A percentile compares a stretch with the other conserved stretches of the same genome.
phyloP scores from a whole-genome alignment of 2,113 vertebrate species.

The Psettodes erumei region DNA sequence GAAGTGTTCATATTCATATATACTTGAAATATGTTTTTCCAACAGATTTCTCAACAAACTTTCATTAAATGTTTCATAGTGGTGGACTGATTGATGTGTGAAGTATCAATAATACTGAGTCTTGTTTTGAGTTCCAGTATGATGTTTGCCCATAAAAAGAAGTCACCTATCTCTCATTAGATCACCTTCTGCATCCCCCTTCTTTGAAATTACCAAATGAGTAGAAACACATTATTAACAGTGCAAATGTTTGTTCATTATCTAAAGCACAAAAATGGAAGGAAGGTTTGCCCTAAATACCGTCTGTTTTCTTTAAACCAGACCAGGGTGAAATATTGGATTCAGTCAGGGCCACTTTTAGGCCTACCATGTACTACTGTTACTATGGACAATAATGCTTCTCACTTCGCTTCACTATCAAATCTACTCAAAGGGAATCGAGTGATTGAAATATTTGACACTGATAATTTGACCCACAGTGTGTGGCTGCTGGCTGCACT shows the following conservation, averaged over 20 bases:
- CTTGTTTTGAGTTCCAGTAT: too few relatives aligned
- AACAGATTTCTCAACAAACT: background rate
- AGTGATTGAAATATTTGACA: background rate
- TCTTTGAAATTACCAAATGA: too few relatives aligned
- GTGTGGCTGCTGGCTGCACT: background rate
- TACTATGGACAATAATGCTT: background rate
- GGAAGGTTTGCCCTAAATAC: too few relatives aligned
- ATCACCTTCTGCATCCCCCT: too few relatives aligned
- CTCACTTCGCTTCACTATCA: background rate
- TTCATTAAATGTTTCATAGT: background rate
- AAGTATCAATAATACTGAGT: background rate
- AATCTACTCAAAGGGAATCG: background rate
- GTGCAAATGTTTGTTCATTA: too few relatives aligned
- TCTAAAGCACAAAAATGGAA: too few relatives aligned
- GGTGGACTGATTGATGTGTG: background rate
- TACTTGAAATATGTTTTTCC: background rate
- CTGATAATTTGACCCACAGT: background rate
- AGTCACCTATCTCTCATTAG: too few relatives aligned
- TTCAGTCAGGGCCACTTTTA: background rate
- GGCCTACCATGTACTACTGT: background rate
- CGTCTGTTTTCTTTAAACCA: background rate
- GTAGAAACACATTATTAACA: too few relatives aligned
- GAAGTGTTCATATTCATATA: background rate
- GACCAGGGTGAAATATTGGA: background rate
- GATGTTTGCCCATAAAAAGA: too few relatives aligned